Conservation (phyloP, 1,140 invertebrate species). For the Heliconius himera region DNA sequence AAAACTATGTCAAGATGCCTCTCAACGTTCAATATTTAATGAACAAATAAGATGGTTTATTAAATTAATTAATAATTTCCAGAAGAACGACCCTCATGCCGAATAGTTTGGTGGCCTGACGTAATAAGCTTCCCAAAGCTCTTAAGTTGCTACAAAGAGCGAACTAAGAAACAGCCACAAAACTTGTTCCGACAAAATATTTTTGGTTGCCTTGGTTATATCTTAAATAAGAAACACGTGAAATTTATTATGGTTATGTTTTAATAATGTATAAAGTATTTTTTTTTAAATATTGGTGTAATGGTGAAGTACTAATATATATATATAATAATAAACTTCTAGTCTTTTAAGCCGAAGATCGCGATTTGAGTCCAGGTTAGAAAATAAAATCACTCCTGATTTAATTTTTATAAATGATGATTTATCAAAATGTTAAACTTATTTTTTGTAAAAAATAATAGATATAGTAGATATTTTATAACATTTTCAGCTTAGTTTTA, state of each 20-base stretch:
- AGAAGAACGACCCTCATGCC: slow-evolving; percentile 24
- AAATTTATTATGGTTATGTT: not conserved
- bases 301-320: no score
- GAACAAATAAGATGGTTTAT: slow-evolving; percentile 13
- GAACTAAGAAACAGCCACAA: slow-evolving; percentile 36
- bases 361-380: no score
- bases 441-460: no score
- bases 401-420: no score
- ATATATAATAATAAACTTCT: no score
- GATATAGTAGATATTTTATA: no score
- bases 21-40: slow-evolving; percentile 18
- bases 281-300: not conserved
- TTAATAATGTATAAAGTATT: not conserved
- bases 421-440: no score
- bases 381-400: no score
- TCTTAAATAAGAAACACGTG: slow-evolving; percentile 21
- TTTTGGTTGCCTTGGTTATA: slow-evolving; percentile 29
- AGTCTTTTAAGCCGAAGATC: not conserved
- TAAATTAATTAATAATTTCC: slow-evolving; percentile 30
- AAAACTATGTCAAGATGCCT: not conserved
- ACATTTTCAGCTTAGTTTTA: no score
- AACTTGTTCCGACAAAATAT: slow-evolving; percentile 41
- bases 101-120: slow-evolving; percentile 38
- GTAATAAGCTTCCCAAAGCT: slow-evolving; percentile 36
- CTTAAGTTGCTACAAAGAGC: slow-evolving; percentile 39